Evolutionary conservation across 2,113 vertebrate genomes (phyloP).

Genomic region (Proterorhinus semilunaris): DNA sequence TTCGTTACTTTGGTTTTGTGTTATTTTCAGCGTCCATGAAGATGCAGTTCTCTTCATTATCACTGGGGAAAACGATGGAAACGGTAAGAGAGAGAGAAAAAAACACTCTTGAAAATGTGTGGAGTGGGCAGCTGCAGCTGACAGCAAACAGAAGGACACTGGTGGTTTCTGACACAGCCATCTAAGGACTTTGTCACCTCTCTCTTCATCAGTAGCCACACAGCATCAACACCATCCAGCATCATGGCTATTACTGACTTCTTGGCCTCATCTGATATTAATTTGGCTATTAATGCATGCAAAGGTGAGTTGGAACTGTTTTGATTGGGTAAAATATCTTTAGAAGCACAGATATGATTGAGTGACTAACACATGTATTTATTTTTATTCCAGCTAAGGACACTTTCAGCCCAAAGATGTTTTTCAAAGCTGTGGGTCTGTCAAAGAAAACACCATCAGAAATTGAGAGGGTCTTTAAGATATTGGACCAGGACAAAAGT

Average conservation of each 20-base stretch:
- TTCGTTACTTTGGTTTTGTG: slow-evolving; percentile 6
- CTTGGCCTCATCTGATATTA: slow-evolving; percentile 75
- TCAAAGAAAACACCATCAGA: slow-evolving; percentile 68
- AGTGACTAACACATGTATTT: neutral
- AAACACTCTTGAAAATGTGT: slow-evolving; percentile 19
- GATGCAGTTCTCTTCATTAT: neutral
- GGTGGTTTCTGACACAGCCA: slow-evolving; percentile 67
- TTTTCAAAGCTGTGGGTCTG: slow-evolving; percentile 70
- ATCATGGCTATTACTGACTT: slow-evolving; percentile 74
- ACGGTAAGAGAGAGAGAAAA: neutral
- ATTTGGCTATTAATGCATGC: slow-evolving; percentile 74
- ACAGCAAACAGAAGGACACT: slow-evolving; percentile 61
- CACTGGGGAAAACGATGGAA: neutral
- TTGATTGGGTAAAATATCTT: neutral
- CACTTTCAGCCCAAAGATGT: slow-evolving; percentile 68
- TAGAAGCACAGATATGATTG: neutral
- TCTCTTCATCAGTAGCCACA: slow-evolving; percentile 22
- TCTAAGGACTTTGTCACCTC: slow-evolving; percentile 30
- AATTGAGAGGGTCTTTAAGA: slow-evolving; percentile 71
- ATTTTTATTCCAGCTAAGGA: slow-evolving; percentile 59
- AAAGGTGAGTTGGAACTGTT: slow-evolving; percentile 57
- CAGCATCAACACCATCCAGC: slow-evolving; percentile 35
- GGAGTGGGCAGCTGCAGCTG: slow-evolving; percentile 63
- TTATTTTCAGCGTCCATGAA: slow-evolving; percentile 8
- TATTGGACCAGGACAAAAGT: slow-evolving; percentile 76